These are phyloP conservation scores for Diarsia rubi DNA, from an alignment of 2,888 invertebrate genomes.

Conservation along the genomic window DNA sequence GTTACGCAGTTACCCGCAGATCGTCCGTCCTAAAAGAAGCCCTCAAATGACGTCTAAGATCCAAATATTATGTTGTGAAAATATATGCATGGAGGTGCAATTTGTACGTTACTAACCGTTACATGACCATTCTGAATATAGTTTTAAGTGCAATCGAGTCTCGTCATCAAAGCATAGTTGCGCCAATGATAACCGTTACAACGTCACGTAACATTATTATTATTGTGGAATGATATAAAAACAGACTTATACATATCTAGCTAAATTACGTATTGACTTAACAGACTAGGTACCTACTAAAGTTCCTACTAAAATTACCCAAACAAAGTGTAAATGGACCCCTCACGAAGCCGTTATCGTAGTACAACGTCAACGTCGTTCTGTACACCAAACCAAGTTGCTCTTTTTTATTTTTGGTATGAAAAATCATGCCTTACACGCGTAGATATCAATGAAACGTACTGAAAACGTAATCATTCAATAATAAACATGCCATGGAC, in stretches of 20 bases:
- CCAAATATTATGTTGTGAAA: not conserved
- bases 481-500: no score
- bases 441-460: no score
- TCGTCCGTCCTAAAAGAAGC: not conserved
- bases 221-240: constrained; percentile 1
- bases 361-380: no score
- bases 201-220: no score
- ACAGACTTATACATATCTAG: not conserved
- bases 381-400: no score
- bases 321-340: no score
- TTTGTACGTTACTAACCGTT: not conserved
- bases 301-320: no score
- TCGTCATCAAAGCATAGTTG: constrained; percentile 6
- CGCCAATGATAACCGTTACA: not conserved
- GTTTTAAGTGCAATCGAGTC: not conserved
- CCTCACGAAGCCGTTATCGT: no score
- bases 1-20: not conserved
- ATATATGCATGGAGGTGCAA: not conserved
- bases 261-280: not conserved
- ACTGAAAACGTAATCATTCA: no score
- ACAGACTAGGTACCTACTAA: not conserved
- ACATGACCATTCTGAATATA: constrained; percentile 7
- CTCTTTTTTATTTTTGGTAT: no score
- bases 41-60: not conserved
- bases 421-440: no score